Percentiles rank a stretch among this genome's conserved stretches.
These are phyloP conservation scores for Leptodactylus fuscus DNA, from an alignment of 2,113 vertebrate species.

Conservation along the genomic window DNA sequence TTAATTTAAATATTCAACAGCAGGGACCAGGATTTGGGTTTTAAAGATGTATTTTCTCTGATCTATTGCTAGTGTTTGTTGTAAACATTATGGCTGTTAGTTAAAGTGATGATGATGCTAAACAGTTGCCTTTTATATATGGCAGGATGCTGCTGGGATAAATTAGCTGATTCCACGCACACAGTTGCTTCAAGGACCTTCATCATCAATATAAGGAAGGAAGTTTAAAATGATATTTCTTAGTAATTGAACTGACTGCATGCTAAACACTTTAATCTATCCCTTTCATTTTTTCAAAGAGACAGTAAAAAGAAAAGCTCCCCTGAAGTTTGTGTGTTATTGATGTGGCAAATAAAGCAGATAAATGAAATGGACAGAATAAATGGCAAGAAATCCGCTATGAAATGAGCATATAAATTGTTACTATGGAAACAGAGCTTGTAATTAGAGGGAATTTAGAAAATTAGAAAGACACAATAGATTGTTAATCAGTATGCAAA, in stretches of 20 bases:
- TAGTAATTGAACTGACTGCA: slow-evolving; percentile 61
- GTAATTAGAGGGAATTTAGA: slow-evolving; percentile 65
- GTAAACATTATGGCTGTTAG: slow-evolving; percentile 62
- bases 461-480: slow-evolving; percentile 65
- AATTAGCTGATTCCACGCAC: slow-evolving; percentile 64
- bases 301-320: slow-evolving; percentile 64
- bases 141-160: slow-evolving; percentile 61
- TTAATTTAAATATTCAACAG: slow-evolving; percentile 58
- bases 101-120: slow-evolving; percentile 63
- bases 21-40: slow-evolving; percentile 49
- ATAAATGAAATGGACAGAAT: slow-evolving; percentile 65
- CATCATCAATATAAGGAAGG: slow-evolving; percentile 63
- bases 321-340: slow-evolving; percentile 65
- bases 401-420: slow-evolving; percentile 71
- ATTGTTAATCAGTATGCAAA: slow-evolving; percentile 67
- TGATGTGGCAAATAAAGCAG: slow-evolving; percentile 67
- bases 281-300: slow-evolving; percentile 63
- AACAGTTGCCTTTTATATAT: slow-evolving; percentile 62
- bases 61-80: slow-evolving; percentile 56
- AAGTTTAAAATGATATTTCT: slow-evolving; percentile 64
- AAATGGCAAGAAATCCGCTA: slow-evolving; percentile 64
- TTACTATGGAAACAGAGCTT: slow-evolving; percentile 65
- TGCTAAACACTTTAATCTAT: slow-evolving; percentile 66
- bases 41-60: slow-evolving; percentile 61
- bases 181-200: slow-evolving; percentile 62